Conservation (phyloP, 2,113 vertebrate species). For the Melanerpes aurifrons region DNA sequence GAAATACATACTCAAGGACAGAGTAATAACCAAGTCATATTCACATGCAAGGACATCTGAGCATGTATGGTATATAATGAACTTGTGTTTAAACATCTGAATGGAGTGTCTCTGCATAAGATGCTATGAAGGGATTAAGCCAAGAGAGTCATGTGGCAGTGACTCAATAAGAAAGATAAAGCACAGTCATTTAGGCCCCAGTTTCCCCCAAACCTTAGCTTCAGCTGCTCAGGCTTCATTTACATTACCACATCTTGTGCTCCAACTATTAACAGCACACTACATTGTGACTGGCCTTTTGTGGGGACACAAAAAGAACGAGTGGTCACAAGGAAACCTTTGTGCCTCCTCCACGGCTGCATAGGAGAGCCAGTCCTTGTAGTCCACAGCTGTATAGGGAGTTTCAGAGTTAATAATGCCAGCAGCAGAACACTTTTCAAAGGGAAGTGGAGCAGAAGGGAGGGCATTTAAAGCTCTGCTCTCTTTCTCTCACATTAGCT, state of each 20-base stretch:
- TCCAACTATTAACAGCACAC: constrained; percentile 62
- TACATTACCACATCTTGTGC: constrained; percentile 65
- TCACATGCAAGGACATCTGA: constrained; percentile 17
- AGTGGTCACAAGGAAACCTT: constrained; percentile 72
- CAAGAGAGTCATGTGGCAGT: constrained; percentile 52
- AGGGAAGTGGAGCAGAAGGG: constrained; percentile 69
- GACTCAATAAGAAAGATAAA: constrained; percentile 63
- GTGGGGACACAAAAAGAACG: constrained; percentile 60
- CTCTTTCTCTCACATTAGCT: constrained; percentile 57
- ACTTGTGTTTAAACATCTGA: constrained; percentile 52
- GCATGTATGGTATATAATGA: constrained; percentile 24
- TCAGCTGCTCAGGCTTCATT: constrained; percentile 70
- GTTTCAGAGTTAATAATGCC: constrained; percentile 65
- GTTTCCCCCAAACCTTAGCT: constrained; percentile 40
- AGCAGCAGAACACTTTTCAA: constrained; percentile 59
- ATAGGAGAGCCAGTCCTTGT: constrained; percentile 50
- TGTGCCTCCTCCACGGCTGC: constrained; percentile 50
- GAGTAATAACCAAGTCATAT: constrained; percentile 36
- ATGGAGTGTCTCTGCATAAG: constrained; percentile 14
- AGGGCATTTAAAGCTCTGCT: constrained; percentile 59
- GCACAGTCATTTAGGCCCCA: constrained; percentile 35
- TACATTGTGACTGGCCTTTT: constrained; percentile 67
- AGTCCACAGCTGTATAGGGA: constrained; percentile 65
- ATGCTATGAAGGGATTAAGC: constrained; percentile 41
- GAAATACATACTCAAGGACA: not conserved